Base-by-base conservation (phyloP, 1,140 invertebrate genomes). In the Drosophila triauraria region DNA sequence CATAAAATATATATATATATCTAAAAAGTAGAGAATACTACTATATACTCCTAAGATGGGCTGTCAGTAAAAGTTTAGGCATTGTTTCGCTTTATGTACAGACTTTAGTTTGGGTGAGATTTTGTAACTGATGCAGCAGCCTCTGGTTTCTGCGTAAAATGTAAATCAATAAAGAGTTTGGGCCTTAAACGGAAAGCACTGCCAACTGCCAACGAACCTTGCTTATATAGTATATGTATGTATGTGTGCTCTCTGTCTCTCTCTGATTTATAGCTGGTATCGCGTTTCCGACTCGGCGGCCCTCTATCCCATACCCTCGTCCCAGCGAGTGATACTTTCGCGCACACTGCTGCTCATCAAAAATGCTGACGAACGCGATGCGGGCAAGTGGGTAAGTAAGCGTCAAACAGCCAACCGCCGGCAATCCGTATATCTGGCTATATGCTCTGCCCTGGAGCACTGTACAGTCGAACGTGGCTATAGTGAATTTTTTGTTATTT, bases 351-450 rank as follows among this genome's bases (percentile, higher is more conserved):
- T 93, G 63, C 80, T 92, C 65, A 93, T 93, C 57, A 93, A 92
- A 81, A 93, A 93, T 84, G 90, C 91, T 63, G 92, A 93, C 70
- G 92, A 93, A 58, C 81, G 91, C 57, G 91, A 93, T 77, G 74
- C 90, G 48, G 92, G 92, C 43, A 92, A 92, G 80, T 93, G 92
- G 92, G 92, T 93, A 81, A 91, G 91, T 87, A 81, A 78, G 54
- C 59, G 59, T 70, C 64, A 56, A 70, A 61, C 51, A 67, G 47
- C 43, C 76, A 62, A 59, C 38, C 59, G 69, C 53, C 60, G 80
- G 62, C 59, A 83, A 67, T 64, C 63, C 47, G 54, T 43, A 56
- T 40, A 35, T 27, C 35, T 47, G 30, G 23, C 27, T 53, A 63
- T 63, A 57, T 63, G 25, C 60, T 40, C 12, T 56, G 23, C 23